Percentiles rank a stretch among this genome's conserved stretches.
These are phyloP conservation scores for Lamproptera curius DNA, from an alignment of 2,888 invertebrate species.

Conservation along the genomic window DNA sequence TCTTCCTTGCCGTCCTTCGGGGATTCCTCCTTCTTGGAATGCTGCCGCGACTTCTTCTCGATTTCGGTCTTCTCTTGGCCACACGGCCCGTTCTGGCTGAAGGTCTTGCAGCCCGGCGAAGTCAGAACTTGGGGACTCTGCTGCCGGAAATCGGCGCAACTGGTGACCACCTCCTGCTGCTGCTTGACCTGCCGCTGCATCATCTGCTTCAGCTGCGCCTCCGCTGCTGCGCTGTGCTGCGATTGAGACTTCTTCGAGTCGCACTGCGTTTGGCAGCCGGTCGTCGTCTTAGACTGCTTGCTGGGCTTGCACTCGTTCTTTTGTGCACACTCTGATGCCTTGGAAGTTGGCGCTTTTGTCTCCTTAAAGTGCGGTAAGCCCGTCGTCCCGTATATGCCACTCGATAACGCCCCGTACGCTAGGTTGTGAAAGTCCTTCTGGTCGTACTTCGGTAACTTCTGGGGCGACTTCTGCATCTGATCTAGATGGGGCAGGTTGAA, in stretches of 20 bases:
- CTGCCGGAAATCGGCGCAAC: slow-evolving; percentile 61
- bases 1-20: slow-evolving; percentile 65
- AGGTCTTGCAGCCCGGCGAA: slow-evolving; percentile 59
- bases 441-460: slow-evolving; percentile 72
- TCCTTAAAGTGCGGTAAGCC: slow-evolving; percentile 68
- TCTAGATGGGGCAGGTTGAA: slow-evolving; percentile 80
- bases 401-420: slow-evolving; percentile 63
- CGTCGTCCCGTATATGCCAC: slow-evolving; percentile 59
- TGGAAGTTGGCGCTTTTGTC: slow-evolving; percentile 54
- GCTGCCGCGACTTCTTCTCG: slow-evolving; percentile 63
- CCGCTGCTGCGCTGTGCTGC: slow-evolving; percentile 38
- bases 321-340: slow-evolving; percentile 59
- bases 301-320: slow-evolving; percentile 64
- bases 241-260: slow-evolving; percentile 59
- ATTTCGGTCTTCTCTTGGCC: slow-evolving; percentile 58
- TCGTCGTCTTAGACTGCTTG: slow-evolving; percentile 66
- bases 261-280: slow-evolving; percentile 68
- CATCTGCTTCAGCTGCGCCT: slow-evolving; percentile 65
- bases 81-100: slow-evolving; percentile 60
- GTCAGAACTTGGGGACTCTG: slow-evolving; percentile 59
- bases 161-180: slow-evolving; percentile 54
- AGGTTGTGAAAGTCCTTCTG: slow-evolving; percentile 72
- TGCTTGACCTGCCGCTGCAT: slow-evolving; percentile 61
- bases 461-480: slow-evolving; percentile 79
- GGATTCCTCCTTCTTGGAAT: slow-evolving; percentile 61